These are phyloP conservation scores for Metopia argyrocephala DNA, from an alignment of 2,888 invertebrate genomes.

Conservation along the genomic window DNA sequence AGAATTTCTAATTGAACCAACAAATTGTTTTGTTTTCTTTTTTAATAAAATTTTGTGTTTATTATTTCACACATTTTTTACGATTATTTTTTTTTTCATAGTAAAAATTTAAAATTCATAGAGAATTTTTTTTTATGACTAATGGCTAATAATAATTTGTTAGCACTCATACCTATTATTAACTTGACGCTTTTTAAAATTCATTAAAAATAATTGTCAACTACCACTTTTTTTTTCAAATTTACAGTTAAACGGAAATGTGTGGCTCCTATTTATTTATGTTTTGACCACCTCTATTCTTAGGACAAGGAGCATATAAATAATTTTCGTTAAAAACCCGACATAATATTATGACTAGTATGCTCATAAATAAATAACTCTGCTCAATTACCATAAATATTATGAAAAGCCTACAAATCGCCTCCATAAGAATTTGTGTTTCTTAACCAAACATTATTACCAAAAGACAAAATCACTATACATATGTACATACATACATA, in stretches of 20 bases:
- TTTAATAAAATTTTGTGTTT: constrained; percentile 41
- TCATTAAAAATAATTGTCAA: constrained; percentile 2
- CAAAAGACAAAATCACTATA: constrained; percentile 5
- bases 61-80: too few species aligned
- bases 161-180: neutral
- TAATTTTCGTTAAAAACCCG: neutral
- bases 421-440: constrained; percentile 12
- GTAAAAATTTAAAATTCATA: constrained; percentile 23
- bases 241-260: constrained; percentile 54
- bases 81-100: neutral
- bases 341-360: constrained; percentile 23
- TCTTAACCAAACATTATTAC: neutral
- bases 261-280: constrained; percentile 22
- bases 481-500: neutral
- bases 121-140: constrained; percentile 34
- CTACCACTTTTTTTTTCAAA: constrained; percentile 1
- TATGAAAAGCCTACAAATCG: constrained; percentile 51
- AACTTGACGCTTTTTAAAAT: constrained; percentile 1
- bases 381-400: constrained; percentile 64
- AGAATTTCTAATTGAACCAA: constrained; percentile 53
- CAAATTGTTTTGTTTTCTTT: constrained; percentile 1
- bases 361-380: constrained; percentile 49
- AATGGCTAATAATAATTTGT: constrained; percentile 10
- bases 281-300: constrained; percentile 31
- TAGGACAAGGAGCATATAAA: neutral